Base-by-base conservation (phyloP, 1,140 invertebrate genomes). In the Drosophila lacteicornis region DNA sequence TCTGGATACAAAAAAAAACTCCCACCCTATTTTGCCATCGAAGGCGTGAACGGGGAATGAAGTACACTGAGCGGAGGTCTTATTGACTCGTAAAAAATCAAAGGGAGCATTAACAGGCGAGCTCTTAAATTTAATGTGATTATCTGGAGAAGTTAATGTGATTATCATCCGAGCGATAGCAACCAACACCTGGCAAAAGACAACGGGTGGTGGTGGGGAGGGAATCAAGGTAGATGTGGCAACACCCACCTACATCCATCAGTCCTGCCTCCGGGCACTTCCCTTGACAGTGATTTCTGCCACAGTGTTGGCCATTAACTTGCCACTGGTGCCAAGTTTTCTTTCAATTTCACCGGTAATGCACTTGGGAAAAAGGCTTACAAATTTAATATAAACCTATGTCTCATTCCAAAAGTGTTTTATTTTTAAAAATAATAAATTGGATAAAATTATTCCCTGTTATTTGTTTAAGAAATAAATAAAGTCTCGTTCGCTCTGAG, bases 121-220 rank as follows among this genome's bases (percentile, higher is more conserved):
- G 63, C 65, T 80, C 71, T 74, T 63, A 83, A 80, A 83, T 87
- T 79, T 83, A 90, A 88, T 90, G 84, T 76, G 85, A 81, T 88
- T 88, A 90, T 88, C 81, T 71, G 81, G 42, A 71, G 73, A 84
- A 85, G 85, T 82, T 90, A 90, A 88, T 90, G 85, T 82, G 85
- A 90, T 88, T 88, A 88, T 88, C 85, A 88, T 65, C 69, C 65
- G 50, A 56, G 47, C 17, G 42, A 40, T 73, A 66, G 82, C 82
- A 76, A 68, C 68, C 51, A 51, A 79, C 62, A 65, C 58, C 58
- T 53, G 59, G 36, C 40, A 17, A 43, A 43, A n/a, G 68, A 51
- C 69, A 74, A 43, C 56, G 33, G 25, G 9, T 7, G 27, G 30
- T 8, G 30, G 30, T 30, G 30, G 7, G 8, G 30, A 33, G 30